These are phyloP conservation scores for Agelas oroides DNA, from an alignment of 37 sponge, comb jelly and placozoan species.

Conservation along the genomic window DNA sequence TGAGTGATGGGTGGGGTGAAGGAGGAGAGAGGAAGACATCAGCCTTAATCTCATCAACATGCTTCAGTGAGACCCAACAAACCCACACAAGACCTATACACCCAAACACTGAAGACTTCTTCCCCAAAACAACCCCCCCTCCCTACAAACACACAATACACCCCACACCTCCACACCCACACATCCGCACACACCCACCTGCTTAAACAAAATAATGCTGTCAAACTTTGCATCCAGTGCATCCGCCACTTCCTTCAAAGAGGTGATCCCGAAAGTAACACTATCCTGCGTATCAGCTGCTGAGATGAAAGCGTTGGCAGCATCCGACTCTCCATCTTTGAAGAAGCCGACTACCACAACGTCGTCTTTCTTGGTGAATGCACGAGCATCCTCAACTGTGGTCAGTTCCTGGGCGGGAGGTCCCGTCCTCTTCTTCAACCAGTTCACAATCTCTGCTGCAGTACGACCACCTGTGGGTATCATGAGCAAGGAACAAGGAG, in stretches of 20 bases:
- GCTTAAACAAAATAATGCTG: conserved; percentile 69
- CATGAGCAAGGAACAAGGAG: no score
- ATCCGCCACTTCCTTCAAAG: conserved; percentile 57
- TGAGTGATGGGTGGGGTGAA: conserved; percentile 6
- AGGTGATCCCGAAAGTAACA: conserved; percentile 71
- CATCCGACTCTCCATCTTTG: conserved; percentile 35
- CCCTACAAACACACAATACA: no score
- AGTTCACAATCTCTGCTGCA: conserved; percentile 89
- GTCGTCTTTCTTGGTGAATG: conserved; percentile 69
- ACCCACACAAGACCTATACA: no score
- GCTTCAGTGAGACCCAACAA: not conserved
- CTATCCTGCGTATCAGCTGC: conserved; percentile 72
- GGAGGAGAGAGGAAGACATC: not conserved
- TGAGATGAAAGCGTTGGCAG: conserved; percentile 76
- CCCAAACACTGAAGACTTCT: no score
- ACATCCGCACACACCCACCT: conserved; percentile 31
- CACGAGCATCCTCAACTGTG: conserved; percentile 62
- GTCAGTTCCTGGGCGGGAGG: conserved; percentile 77
- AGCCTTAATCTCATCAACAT: not conserved
- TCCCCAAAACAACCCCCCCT: no score
- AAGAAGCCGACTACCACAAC: conserved; percentile 90
- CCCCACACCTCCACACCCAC: no score
- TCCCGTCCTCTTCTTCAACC: conserved; percentile 95
- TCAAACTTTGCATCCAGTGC: conserved; percentile 58
- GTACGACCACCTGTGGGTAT: conserved; percentile 78